Percentiles rank a stretch among this genome's conserved stretches.
phyloP scores from a whole-genome alignment of 2,888 invertebrate genomes.

The Helleia helle region DNA sequence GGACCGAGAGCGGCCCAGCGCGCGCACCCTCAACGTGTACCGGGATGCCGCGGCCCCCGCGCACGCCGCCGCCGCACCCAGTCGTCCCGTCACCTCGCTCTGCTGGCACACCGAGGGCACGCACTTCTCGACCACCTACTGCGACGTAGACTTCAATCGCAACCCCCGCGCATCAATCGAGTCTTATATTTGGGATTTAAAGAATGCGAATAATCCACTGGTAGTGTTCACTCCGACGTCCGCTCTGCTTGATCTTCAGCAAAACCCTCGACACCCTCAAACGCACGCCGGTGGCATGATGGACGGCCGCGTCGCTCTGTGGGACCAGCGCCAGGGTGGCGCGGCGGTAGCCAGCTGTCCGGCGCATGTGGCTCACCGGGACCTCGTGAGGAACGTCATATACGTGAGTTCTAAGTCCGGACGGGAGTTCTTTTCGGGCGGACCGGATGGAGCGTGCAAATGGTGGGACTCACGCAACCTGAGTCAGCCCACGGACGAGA shows the following conservation, averaged over 20 bases:
- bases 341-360: conserved; percentile 80
- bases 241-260: conserved; percentile 85
- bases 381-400: conserved; percentile 86
- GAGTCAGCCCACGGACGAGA: conserved; percentile 75
- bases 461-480: conserved; percentile 85
- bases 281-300: conserved; percentile 21
- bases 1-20: conserved; percentile 76
- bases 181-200: conserved; percentile 90
- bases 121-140: conserved; percentile 87
- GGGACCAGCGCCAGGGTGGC: conserved; percentile 86
- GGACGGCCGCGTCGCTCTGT: conserved; percentile 64
- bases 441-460: conserved; percentile 89
- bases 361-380: conserved; percentile 88
- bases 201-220: conserved; percentile 86
- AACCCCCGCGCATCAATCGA: conserved; percentile 34
- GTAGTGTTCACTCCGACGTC: conserved; percentile 78
- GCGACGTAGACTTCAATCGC: conserved; percentile 83
- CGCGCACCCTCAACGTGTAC: conserved; percentile 88
- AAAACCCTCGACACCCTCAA: conserved; percentile 62
- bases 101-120: conserved; percentile 91
- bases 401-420: conserved; percentile 96
- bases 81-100: conserved; percentile 82
- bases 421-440: conserved; percentile 92
- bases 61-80: conserved; percentile 36
- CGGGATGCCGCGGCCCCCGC: conserved; percentile 62